Evolutionary conservation across 2,888 invertebrate genomes (phyloP), one percentile per base, ranked within the genome.

Genomic region (Mermis nigrescens): DNA sequence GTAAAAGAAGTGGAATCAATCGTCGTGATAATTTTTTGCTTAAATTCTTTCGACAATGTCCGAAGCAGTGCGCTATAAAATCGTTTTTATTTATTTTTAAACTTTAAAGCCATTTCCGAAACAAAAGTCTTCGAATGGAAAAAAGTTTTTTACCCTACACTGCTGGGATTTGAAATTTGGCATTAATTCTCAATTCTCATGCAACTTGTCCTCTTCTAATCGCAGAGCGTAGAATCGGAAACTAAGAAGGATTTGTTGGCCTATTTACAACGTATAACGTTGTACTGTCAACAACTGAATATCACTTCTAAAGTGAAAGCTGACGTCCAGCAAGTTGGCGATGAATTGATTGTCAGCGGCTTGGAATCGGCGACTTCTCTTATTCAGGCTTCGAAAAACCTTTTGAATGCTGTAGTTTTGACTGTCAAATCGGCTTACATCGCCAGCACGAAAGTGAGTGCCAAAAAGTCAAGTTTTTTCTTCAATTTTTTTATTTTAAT

Each of bases 291-390:
- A 74, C 98, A 99, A 78, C 84, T 98, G 74, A 95, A 95, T 75
- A 98, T 99, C 69, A 98, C 95, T 46, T 92, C 92, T 69, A 95
- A 94, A 76, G 98, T 98, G 55, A 98, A 98, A 77, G 98, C 98
- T 0, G 98, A 98, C 75, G 95, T 99, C 2, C 94, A 95, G 77
- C 95, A 95, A 74, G 94, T 95, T 66, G 92, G 91, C 72, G 95
- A 95, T 1, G 95, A 98, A 75, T 80, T 98, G 52, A 92, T 95
- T 67, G 95, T 98, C 24, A 94, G 92, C 64, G 95, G 95, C 75
- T 77, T 98, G 75, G 94, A 95, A 76, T 94, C 94, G 73, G 95
- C 95, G 0, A 98, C 94, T 1, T 98, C 95, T 0, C 80, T 98
- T 59, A 98, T 99, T 71, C 94, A 95, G 74, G 92, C 95, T 2